These are phyloP conservation scores for Formica selysi DNA, from an alignment of 1,140 invertebrate species.

Conservation along the genomic window DNA sequence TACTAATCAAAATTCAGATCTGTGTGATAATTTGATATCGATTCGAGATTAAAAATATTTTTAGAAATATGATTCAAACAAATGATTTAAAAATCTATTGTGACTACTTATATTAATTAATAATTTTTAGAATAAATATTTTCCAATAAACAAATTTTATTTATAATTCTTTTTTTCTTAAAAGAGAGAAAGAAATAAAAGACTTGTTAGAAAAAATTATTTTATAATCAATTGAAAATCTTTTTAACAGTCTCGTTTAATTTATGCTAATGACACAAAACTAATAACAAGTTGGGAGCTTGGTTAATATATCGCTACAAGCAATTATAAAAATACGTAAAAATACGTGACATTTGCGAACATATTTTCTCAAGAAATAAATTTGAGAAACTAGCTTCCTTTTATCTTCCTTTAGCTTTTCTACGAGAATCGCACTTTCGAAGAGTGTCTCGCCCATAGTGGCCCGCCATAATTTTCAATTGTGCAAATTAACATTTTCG, in stretches of 20 bases:
- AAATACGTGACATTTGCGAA: neutral
- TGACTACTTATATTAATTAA: neutral
- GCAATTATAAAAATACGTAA: neutral
- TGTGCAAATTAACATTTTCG: constrained; percentile 85
- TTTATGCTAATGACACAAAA: neutral
- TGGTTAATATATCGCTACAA: too few relatives aligned
- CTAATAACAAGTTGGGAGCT: neutral
- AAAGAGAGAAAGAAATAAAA: too few relatives aligned
- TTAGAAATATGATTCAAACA: too few relatives aligned
- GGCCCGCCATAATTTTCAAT: constrained; percentile 85
- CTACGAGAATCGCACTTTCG: constrained; percentile 43
- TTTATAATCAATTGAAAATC: neutral
- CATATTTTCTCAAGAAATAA: neutral
- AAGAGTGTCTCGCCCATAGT: constrained; percentile 45
- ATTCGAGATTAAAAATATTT: neutral
- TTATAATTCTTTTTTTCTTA: neutral
- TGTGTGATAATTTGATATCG: neutral
- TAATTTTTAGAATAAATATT: neutral
- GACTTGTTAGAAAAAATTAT: neutral
- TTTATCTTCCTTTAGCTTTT: constrained; percentile 43
- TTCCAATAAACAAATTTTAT: constrained; percentile 11
- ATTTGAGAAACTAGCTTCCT: constrained; percentile 15
- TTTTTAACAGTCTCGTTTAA: neutral
- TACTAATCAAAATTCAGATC: neutral
- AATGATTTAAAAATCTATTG: too few relatives aligned